phyloP scores from a whole-genome alignment of 2,888 invertebrate species.

The Bibio marci region DNA sequence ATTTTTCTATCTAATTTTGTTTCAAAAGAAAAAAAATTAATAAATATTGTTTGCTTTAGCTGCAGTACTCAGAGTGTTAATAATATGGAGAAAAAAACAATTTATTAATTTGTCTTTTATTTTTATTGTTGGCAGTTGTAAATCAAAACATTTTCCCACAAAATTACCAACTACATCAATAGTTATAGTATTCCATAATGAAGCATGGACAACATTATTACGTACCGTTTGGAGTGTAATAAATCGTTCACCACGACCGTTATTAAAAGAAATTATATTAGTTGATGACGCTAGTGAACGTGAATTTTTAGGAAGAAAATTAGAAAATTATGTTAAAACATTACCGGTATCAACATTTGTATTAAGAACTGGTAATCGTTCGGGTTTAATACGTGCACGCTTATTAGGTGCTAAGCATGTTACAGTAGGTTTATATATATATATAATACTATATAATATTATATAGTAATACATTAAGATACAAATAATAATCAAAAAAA shows the following conservation, averaged over 20 bases:
- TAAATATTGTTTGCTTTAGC: too few species aligned
- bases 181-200: constrained; percentile 98
- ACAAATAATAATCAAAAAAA: background rate
- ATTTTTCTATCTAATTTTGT: background rate
- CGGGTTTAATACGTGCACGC: constrained; percentile 89
- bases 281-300: constrained; percentile 97
- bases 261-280: constrained; percentile 87
- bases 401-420: constrained; percentile 87
- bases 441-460: background rate
- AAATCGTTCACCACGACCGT: constrained; percentile 72
- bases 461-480: background rate
- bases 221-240: constrained; percentile 96
- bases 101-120: too few species aligned
- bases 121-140: constrained; percentile 42
- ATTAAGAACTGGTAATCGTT: constrained; percentile 78
- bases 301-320: constrained; percentile 72
- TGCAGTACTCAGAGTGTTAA: too few species aligned
- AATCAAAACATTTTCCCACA: constrained; percentile 56
- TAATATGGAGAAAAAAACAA: too few species aligned
- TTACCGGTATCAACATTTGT: constrained; percentile 77
- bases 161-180: constrained; percentile 85
- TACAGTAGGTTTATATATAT: constrained; percentile 52
- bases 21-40: too few species aligned
- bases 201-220: constrained; percentile 93
- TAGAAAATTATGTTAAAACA: constrained; percentile 77